Percentiles rank a stretch among this genome's conserved stretches.
Conservation (phyloP, 2,888 invertebrate genomes). For the Nephrotoma appendiculata region DNA sequence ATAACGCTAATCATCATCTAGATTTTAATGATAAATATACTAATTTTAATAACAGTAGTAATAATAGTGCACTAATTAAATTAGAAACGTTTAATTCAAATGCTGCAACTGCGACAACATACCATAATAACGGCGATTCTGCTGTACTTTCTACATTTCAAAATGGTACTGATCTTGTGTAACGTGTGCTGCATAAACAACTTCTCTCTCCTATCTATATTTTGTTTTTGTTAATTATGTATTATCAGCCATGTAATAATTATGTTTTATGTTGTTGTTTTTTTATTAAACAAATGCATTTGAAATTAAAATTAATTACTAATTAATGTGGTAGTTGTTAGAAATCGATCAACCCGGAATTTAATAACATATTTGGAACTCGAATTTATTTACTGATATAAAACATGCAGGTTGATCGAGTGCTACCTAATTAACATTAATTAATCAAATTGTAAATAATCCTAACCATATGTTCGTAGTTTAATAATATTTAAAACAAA, state of each 20-base stretch:
- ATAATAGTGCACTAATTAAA: conserved; percentile 9
- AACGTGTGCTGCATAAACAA: not conserved
- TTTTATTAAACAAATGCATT: not conserved
- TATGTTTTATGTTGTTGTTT: not conserved
- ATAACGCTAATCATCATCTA: not conserved
- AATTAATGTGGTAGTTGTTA: not conserved
- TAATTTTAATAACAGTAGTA: conserved; percentile 15
- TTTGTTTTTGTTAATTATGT: not conserved
- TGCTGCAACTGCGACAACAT: not conserved
- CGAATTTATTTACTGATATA: not conserved
- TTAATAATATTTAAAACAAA: not conserved
- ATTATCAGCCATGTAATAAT: not conserved
- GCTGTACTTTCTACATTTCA: not conserved
- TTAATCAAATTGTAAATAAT: not conserved
- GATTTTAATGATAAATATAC: conserved; percentile 19
- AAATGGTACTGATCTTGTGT: conserved; percentile 1
- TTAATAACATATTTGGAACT: not conserved
- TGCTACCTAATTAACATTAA: not conserved
- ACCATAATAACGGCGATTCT: not conserved
- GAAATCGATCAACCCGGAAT: not conserved
- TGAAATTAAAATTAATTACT: not conserved
- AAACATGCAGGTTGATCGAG: not conserved
- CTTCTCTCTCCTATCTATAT: not conserved
- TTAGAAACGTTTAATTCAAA: not conserved
- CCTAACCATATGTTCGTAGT: not conserved